Percentiles rank a stretch among this genome's conserved stretches.
Conservation (phyloP, 2,113 vertebrate species). For the Albula goreensis region DNA sequence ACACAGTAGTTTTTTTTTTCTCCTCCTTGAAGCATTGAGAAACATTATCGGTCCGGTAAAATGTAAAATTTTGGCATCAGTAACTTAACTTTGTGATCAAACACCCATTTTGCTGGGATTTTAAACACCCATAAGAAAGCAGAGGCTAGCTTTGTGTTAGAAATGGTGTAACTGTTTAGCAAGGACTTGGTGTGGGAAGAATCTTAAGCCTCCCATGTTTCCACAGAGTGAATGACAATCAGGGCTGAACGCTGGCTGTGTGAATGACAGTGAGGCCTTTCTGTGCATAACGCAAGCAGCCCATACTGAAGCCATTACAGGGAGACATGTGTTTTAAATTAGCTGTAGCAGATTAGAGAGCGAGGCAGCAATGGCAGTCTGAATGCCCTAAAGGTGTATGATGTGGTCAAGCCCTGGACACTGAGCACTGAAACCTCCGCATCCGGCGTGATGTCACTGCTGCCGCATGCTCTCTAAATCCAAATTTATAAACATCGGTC, state of each 20-base stretch:
- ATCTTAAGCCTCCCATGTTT: background rate
- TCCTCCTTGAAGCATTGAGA: background rate
- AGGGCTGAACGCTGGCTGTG: background rate
- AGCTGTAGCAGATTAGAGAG: conserved; percentile 62
- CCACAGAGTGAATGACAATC: background rate
- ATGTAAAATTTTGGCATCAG: background rate
- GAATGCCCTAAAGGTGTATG: conserved; percentile 47
- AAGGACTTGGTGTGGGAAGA: background rate
- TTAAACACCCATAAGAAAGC: background rate
- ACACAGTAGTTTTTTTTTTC: background rate
- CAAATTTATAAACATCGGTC: conserved; percentile 36
- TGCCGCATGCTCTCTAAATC: conserved; percentile 23
- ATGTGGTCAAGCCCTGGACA: conserved; percentile 63
- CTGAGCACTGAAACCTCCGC: conserved; percentile 45
- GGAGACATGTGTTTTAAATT: conserved; percentile 68
- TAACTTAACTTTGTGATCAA: background rate
- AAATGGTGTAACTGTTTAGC: background rate
- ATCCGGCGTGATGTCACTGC: conserved; percentile 42
- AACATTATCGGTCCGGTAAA: background rate
- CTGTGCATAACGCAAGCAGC: background rate
- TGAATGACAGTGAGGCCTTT: background rate
- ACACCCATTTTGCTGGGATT: background rate
- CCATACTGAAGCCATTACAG: conserved; percentile 63
- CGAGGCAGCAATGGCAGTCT: conserved; percentile 50
- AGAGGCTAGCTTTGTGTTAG: background rate